phyloP scores from a whole-genome alignment of 2,797 vertebrate species.

The Gastrophryne carolinensis region DNA sequence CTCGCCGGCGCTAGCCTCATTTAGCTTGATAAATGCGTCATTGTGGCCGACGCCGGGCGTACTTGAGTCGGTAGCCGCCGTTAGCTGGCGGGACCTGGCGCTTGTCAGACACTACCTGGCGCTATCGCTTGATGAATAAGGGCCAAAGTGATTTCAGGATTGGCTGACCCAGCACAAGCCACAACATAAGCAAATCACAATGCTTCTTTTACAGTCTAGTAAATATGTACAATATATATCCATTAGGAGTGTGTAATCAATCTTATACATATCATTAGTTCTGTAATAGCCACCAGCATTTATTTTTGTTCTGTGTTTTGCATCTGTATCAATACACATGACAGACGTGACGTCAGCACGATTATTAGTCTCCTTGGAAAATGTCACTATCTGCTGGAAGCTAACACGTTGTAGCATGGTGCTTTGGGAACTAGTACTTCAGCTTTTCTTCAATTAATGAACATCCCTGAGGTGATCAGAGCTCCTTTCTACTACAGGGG shows the following conservation, averaged over 20 bases:
- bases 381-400: constrained; percentile 13
- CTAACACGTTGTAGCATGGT: neutral
- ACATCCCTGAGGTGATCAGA: constrained; percentile 17
- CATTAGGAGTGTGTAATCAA: neutral
- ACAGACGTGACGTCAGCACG: constrained; percentile 1
- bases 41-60: too few relatives aligned
- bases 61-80: too few relatives aligned
- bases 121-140: too few relatives aligned
- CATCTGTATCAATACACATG: neutral
- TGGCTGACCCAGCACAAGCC: too few relatives aligned
- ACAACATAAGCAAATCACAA: too few relatives aligned
- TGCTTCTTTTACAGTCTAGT: too few relatives aligned
- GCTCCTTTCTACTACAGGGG: neutral
- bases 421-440: constrained; percentile 1
- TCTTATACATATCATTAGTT: neutral
- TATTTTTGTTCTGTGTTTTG: neutral
- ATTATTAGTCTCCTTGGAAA: neutral
- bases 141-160: too few relatives aligned
- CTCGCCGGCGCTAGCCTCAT: too few relatives aligned
- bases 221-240: neutral
- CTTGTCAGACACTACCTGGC: too few relatives aligned
- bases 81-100: too few relatives aligned
- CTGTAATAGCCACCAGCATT: neutral
- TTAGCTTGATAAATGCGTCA: too few relatives aligned
- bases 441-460: constrained; percentile 25